A percentile compares a stretch with the other conserved stretches of the same genome.
These are phyloP conservation scores for Mycogona germanica DNA, from an alignment of 2,888 invertebrate species.

Conservation along the genomic window DNA sequence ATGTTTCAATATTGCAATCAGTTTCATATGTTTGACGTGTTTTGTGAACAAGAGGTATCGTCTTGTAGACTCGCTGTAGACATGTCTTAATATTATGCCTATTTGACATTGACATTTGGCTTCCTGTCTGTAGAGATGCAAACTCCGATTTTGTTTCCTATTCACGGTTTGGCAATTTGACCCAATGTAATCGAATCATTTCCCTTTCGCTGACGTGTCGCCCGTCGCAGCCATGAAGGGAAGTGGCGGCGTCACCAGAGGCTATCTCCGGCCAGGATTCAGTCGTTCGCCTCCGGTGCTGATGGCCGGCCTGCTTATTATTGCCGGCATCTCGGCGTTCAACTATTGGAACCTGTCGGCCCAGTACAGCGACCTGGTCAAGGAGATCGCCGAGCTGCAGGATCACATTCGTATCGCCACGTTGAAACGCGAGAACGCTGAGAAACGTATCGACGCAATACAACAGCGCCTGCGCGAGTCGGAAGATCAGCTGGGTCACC, in stretches of 20 bases:
- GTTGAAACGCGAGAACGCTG: slow-evolving; percentile 19
- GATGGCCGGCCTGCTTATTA: slow-evolving; percentile 46
- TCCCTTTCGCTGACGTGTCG: too few relatives aligned
- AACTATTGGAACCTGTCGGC: slow-evolving; percentile 21
- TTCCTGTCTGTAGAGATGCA: too few relatives aligned
- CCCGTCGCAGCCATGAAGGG: too few relatives aligned
- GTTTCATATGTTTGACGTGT: too few relatives aligned
- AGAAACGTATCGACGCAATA: slow-evolving; percentile 17
- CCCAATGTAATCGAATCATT: too few relatives aligned
- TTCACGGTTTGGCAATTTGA: too few relatives aligned
- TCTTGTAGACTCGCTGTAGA: too few relatives aligned
- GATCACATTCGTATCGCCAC: slow-evolving; percentile 20
- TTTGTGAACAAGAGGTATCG: too few relatives aligned
- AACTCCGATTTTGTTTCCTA: too few relatives aligned
- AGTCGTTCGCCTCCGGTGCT: slow-evolving; percentile 43
- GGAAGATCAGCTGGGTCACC: slow-evolving; percentile 13
- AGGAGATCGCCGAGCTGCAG: slow-evolving; percentile 24
- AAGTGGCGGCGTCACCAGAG: slow-evolving; percentile 16
- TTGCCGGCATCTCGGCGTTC: slow-evolving; percentile 28
- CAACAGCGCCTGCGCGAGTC: slow-evolving; percentile 12
- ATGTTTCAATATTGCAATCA: too few relatives aligned
- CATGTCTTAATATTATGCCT: too few relatives aligned
- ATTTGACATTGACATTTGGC: too few relatives aligned
- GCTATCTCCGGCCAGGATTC: slow-evolving; percentile 17
- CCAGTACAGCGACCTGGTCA: slow-evolving; percentile 25